Percentiles rank a stretch among this genome's conserved stretches.
Evolutionary conservation across 2,113 vertebrate genomes (phyloP).

Genomic region (cat (Felis catus)): DNA sequence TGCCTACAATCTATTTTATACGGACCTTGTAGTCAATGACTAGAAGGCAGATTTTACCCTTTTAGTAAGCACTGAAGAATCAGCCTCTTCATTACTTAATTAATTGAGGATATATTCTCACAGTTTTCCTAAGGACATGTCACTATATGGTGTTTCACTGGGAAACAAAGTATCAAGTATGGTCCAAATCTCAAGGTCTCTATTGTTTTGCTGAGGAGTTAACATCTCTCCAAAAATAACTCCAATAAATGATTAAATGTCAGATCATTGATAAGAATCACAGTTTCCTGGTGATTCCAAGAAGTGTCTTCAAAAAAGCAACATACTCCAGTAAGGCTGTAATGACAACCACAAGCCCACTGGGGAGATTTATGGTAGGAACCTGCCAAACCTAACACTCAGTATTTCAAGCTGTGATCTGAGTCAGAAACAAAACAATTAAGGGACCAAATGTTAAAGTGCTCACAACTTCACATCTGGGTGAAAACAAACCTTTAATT

Average conservation of each 20-base stretch:
- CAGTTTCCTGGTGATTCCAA: not conserved
- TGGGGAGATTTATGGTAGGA: not conserved
- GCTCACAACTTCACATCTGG: not conserved
- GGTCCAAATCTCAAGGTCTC: not conserved
- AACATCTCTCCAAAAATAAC: not conserved
- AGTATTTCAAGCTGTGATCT: not conserved
- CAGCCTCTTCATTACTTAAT: not conserved
- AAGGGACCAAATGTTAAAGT: not conserved
- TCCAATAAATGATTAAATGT: not conserved
- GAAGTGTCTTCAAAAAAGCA: not conserved
- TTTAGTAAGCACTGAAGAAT: not conserved
- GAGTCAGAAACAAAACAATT: not conserved
- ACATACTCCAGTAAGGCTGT: accelerated
- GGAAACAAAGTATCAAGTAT: not conserved
- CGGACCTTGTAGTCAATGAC: not conserved
- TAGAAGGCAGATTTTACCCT: not conserved
- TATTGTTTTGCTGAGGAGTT: not conserved
- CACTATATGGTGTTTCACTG: not conserved
- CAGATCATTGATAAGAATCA: not conserved
- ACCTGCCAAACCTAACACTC: accelerated
- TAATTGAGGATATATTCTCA: not conserved
- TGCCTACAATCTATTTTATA: not conserved
- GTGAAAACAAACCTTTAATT: not conserved
- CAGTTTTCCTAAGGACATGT: not conserved
- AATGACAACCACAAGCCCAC: not conserved